Evolutionary conservation across 2,888 invertebrate genomes (phyloP).

Genomic region (Epistrophella euchroma): DNA sequence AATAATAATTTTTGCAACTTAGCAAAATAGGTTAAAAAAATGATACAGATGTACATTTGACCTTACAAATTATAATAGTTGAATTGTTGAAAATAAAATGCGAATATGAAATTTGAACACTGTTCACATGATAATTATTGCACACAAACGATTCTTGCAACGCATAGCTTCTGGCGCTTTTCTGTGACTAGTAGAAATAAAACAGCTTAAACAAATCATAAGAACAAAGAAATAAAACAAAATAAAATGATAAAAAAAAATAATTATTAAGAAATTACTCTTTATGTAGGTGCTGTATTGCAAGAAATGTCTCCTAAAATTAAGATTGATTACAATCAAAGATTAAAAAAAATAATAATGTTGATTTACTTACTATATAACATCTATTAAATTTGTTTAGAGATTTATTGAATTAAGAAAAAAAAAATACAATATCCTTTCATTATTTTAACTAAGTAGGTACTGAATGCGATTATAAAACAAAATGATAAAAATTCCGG

Average conservation of each 20-base stretch:
- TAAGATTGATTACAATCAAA: constrained; percentile 31
- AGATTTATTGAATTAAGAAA: constrained; percentile 29
- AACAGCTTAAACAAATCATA: not conserved
- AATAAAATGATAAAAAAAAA: too few relatives aligned
- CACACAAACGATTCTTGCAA: too few relatives aligned
- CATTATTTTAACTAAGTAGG: constrained; percentile 49
- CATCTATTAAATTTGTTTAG: constrained; percentile 45
- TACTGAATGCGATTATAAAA: constrained; percentile 35
- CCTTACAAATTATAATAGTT: too few relatives aligned
- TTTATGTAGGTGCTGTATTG: constrained; percentile 31
- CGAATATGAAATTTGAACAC: too few relatives aligned
- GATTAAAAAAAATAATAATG: constrained; percentile 17
- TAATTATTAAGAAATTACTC: constrained; percentile 24
- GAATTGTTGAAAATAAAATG: too few relatives aligned
- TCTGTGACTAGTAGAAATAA: not conserved
- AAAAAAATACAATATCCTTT: constrained; percentile 31
- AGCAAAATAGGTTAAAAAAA: too few relatives aligned
- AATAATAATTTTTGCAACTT: too few relatives aligned
- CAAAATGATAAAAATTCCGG: constrained; percentile 51
- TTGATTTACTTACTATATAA: constrained; percentile 30
- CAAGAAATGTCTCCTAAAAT: constrained; percentile 51
- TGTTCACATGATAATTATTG: too few relatives aligned
- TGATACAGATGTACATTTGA: too few relatives aligned
- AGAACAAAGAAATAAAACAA: not conserved
- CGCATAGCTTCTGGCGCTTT: too few relatives aligned